Evolutionary conservation across 1,140 invertebrate genomes (phyloP).

Genomic region (Aporrectodea caliginosa): DNA sequence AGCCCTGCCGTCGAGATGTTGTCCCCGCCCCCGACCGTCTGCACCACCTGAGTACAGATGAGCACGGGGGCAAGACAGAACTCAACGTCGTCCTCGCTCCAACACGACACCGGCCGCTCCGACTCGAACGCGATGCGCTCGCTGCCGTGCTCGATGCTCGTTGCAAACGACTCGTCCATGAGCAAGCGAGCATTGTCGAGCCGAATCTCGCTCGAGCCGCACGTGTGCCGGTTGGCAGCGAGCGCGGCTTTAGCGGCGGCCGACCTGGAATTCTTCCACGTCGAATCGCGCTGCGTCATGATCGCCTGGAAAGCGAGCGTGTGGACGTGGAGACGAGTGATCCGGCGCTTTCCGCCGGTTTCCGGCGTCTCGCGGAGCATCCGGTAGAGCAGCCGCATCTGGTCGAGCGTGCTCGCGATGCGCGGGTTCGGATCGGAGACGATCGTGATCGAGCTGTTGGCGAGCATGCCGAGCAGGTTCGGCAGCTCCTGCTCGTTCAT

Average conservation of each 20-base stretch:
- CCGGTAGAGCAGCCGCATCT: slow-evolving; percentile 70
- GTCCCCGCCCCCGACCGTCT: slow-evolving; percentile 82
- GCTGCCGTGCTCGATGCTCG: slow-evolving; percentile 51
- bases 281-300: slow-evolving; percentile 64
- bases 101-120: slow-evolving; percentile 70
- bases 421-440: slow-evolving; percentile 75
- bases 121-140: slow-evolving; percentile 41
- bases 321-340: slow-evolving; percentile 79
- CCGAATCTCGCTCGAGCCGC: slow-evolving; percentile 67
- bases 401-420: slow-evolving; percentile 74
- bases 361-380: slow-evolving; percentile 53
- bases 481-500: slow-evolving; percentile 85
- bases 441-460: slow-evolving; percentile 69
- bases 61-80: slow-evolving; percentile 75
- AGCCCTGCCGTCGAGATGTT: slow-evolving; percentile 82
- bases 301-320: slow-evolving; percentile 83
- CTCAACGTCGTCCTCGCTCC: slow-evolving; percentile 69
- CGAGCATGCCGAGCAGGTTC: slow-evolving; percentile 69
- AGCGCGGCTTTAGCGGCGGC: slow-evolving; percentile 80
- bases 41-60: slow-evolving; percentile 74
- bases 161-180: slow-evolving; percentile 80
- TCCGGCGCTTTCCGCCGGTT: slow-evolving; percentile 54
- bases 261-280: slow-evolving; percentile 71
- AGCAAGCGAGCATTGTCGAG: slow-evolving; percentile 68
- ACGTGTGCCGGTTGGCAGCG: slow-evolving; percentile 79